These are phyloP conservation scores for Cecropterus lyciades DNA, from an alignment of 1,140 invertebrate species.

Conservation along the genomic window DNA sequence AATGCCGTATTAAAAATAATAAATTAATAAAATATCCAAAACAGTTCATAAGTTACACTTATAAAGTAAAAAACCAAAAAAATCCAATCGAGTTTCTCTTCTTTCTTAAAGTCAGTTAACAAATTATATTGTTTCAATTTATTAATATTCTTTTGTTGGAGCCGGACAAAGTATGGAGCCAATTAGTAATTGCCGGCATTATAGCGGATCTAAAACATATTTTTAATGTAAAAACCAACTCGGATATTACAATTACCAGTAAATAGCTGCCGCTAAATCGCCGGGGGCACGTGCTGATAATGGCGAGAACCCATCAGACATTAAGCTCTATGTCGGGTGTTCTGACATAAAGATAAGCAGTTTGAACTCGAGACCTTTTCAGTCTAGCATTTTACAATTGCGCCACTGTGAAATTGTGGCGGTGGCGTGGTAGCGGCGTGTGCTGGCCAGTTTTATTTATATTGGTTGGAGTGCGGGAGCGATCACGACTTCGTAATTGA, in stretches of 20 bases:
- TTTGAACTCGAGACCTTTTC: constrained; percentile 72
- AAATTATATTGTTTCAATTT: no score
- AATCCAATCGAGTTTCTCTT: no score
- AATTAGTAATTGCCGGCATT: no score
- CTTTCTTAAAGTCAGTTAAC: no score
- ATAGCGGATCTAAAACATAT: neutral
- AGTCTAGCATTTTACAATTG: constrained; percentile 74
- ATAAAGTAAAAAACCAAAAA: no score
- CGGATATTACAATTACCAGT: constrained; percentile 4
- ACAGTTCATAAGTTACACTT: no score
- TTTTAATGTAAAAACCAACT: neutral
- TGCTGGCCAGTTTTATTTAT: constrained; percentile 74
- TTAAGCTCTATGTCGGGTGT: constrained; percentile 48
- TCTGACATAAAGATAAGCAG: constrained; percentile 62
- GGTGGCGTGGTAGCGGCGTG: constrained; percentile 51
- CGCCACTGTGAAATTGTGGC: constrained; percentile 63
- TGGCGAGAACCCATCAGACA: constrained; percentile 39
- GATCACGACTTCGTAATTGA: constrained; percentile 79
- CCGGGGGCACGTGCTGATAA: constrained; percentile 37
- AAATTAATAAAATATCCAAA: no score
- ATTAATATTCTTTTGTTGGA: no score
- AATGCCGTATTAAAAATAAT: no score
- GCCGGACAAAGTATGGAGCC: no score
- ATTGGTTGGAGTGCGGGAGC: constrained; percentile 73
- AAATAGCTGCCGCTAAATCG: constrained; percentile 24